phyloP scores from a whole-genome alignment of 2,888 invertebrate species.

The Phragmatobia fuliginosa region DNA sequence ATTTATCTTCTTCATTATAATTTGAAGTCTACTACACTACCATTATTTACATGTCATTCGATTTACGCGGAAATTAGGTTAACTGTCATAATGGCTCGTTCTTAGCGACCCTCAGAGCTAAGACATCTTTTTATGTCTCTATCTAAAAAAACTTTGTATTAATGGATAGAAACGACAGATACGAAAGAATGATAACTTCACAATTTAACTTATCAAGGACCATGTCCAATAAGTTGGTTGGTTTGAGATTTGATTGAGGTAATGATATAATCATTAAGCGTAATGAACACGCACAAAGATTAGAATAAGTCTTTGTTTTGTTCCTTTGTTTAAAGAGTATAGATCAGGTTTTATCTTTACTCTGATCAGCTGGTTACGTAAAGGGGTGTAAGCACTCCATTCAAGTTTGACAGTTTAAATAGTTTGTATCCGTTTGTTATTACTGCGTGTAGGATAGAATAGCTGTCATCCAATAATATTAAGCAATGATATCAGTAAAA shows the following conservation, averaged over 20 bases:
- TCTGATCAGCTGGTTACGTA: conserved; percentile 50
- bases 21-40: conserved; percentile 29
- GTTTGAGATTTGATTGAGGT: conserved; percentile 21
- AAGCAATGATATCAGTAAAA: background rate
- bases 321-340: conserved; percentile 6
- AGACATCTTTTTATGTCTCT: conserved; percentile 9
- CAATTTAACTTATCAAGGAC: conserved; percentile 25
- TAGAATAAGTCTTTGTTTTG: background rate
- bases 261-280: conserved; percentile 14
- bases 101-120: conserved; percentile 7
- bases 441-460: background rate
- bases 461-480: background rate
- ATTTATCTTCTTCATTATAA: conserved; percentile 33
- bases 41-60: conserved; percentile 40
- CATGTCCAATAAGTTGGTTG: no score
- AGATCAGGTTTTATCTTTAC: conserved; percentile 25
- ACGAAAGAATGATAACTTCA: conserved; percentile 35
- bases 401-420: conserved; percentile 25
- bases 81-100: conserved; percentile 24
- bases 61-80: conserved; percentile 14
- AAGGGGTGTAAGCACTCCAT: conserved; percentile 42
- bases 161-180: no score
- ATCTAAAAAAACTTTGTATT: conserved; percentile 15
- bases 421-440: conserved; percentile 10
- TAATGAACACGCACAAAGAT: background rate